phyloP scores from a whole-genome alignment of 2,797 vertebrate genomes.

The Rhabdophis nuchalis region DNA sequence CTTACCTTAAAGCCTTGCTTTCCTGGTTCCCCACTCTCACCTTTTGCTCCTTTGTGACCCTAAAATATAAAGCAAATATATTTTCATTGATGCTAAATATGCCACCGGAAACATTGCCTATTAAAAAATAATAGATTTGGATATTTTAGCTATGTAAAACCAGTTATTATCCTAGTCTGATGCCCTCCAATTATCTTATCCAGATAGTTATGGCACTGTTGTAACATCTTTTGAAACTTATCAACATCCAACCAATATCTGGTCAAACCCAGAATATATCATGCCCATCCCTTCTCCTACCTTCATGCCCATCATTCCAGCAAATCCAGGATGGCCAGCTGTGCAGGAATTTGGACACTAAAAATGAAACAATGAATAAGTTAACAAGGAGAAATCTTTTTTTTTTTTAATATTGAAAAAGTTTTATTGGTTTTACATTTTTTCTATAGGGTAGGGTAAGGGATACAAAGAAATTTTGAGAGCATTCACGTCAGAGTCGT shows the following conservation, averaged over 20 bases:
- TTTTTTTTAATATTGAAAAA: too few species aligned
- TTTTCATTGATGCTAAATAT: not conserved
- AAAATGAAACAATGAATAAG: constrained; percentile 49
- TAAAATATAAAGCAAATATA: constrained; percentile 61
- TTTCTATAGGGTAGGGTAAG: too few species aligned
- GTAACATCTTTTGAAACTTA: not conserved
- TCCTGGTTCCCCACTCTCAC: constrained; percentile 91
- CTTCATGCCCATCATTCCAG: constrained; percentile 95
- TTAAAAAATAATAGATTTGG: not conserved
- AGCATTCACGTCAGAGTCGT: too few species aligned
- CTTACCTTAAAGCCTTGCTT: constrained; percentile 98
- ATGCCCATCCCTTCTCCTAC: constrained; percentile 68
- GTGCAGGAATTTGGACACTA: constrained; percentile 91
- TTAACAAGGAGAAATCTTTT: not conserved
- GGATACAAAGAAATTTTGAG: too few species aligned
- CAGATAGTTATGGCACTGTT: not conserved
- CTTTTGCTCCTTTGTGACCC: constrained; percentile 96
- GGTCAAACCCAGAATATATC: not conserved
- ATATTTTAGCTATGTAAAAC: not conserved
- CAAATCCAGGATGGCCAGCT: constrained; percentile 84
- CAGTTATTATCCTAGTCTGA: not conserved
- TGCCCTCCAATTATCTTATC: not conserved
- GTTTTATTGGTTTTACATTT: too few species aligned
- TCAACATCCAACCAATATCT: not conserved
- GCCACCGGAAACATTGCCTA: not conserved